phyloP scores from a whole-genome alignment of 1,140 invertebrate species.

The Sitodiplosis mosellana region DNA sequence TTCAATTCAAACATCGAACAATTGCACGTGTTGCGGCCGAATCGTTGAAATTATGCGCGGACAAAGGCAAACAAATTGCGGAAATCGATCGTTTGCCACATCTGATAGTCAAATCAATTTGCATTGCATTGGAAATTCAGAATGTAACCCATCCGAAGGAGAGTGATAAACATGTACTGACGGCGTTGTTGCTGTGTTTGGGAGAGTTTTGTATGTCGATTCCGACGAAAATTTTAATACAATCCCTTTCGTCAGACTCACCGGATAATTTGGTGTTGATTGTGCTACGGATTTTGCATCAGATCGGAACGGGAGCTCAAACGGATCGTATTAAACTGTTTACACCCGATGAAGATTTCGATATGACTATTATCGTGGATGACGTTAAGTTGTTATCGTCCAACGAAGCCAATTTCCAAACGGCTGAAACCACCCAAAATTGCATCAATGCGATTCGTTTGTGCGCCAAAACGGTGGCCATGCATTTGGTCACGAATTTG shows the following conservation, averaged over 20 bases:
- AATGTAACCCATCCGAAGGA: conserved; percentile 27
- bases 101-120: conserved; percentile 20
- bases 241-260: conserved; percentile 19
- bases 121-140: conserved; percentile 22
- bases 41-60: conserved; percentile 19
- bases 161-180: conserved; percentile 51
- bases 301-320: conserved; percentile 24
- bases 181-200: conserved; percentile 72
- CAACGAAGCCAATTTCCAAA: conserved; percentile 19
- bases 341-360: conserved; percentile 40
- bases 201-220: conserved; percentile 78
- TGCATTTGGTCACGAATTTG: conserved; percentile 70
- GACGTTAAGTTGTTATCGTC: conserved; percentile 29
- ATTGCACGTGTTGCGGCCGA: conserved; percentile 23
- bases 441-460: conserved; percentile 36
- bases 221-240: conserved; percentile 14
- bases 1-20: conserved; percentile 38
- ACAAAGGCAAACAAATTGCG: conserved; percentile 17
- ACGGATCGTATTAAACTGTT: conserved; percentile 19
- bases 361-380: conserved; percentile 47
- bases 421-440: conserved; percentile 25
- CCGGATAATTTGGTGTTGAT: conserved; percentile 36
- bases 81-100: conserved; percentile 19
- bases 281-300: conserved; percentile 27
- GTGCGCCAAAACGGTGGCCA: conserved; percentile 50